Evolutionary conservation across 2,888 invertebrate species (phyloP).

Genomic region (Priocnemis perturbator): DNA sequence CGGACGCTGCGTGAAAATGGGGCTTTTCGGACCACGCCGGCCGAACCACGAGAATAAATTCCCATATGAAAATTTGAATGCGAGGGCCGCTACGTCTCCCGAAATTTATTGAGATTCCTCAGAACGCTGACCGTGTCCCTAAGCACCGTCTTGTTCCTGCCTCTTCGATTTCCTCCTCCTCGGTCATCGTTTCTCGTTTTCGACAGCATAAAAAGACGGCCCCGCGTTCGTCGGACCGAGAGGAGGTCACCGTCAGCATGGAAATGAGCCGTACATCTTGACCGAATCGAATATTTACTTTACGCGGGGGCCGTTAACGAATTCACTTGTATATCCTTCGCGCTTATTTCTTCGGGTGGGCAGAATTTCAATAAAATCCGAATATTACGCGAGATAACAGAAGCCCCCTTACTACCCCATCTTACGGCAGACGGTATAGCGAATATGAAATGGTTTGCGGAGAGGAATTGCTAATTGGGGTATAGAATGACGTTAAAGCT

Average conservation of each 20-base stretch:
- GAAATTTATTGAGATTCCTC: conserved; percentile 57
- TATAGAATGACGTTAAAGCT: background rate
- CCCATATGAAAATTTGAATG: conserved; percentile 66
- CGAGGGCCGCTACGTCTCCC: conserved; percentile 31
- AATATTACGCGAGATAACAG: no score
- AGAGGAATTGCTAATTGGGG: background rate
- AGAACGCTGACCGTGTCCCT: conserved; percentile 54
- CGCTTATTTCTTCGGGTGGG: no score
- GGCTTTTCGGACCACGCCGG: conserved; percentile 26
- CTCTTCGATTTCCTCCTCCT: conserved; percentile 9
- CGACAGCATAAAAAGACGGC: conserved; percentile 26
- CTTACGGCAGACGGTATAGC: no score
- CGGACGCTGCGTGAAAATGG: conserved; percentile 54
- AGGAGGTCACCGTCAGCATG: background rate
- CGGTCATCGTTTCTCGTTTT: conserved; percentile 25
- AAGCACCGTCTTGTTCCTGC: conserved; percentile 25
- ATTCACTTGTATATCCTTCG: background rate
- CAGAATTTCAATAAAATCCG: no score
- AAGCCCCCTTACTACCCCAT: no score
- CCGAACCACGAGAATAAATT: conserved; percentile 55
- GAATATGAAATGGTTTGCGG: no score
- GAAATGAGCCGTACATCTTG: background rate
- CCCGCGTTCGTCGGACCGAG: background rate
- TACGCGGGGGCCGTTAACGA: conserved; percentile 1
- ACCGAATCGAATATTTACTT: background rate